Percentiles rank a stretch among this genome's conserved stretches.
Conservation (phyloP, 2,797 vertebrate species). For the Tauraco hartlaubi region DNA sequence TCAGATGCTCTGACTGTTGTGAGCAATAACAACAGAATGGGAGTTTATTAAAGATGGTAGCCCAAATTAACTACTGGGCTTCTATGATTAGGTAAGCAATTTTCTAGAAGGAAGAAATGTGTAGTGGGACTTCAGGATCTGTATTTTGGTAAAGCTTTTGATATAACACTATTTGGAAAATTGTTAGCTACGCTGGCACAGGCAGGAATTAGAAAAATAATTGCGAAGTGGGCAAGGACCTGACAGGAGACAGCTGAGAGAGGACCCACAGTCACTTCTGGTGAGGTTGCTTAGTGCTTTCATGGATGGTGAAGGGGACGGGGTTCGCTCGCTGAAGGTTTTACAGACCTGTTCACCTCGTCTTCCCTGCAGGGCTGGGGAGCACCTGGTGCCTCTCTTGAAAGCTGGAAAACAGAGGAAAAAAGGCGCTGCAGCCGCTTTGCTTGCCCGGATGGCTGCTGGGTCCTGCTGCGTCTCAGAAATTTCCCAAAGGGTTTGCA, state of each 20-base stretch:
- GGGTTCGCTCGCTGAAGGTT: fast-evolving
- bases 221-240: not conserved
- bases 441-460: not conserved
- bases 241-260: not conserved
- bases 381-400: not conserved
- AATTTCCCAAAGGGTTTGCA: not conserved
- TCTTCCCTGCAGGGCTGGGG: not conserved
- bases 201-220: not conserved
- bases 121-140: not conserved
- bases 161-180: not conserved
- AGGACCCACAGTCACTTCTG: not conserved
- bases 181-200: not conserved
- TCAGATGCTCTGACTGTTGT: not conserved
- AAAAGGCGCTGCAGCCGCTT: not conserved
- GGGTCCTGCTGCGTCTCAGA: not conserved
- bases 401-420: not conserved
- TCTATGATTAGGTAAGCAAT: not conserved
- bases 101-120: not conserved
- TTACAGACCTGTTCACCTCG: not conserved
- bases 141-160: not conserved
- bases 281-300: not conserved
- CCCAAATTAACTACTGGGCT: not conserved
- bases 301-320: not conserved
- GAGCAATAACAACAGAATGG: not conserved
- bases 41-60: not conserved